Evolutionary conservation across 2,113 vertebrate genomes (phyloP), one percentile per base, ranked within the genome.

Genomic region (Noctilio leporinus): DNA sequence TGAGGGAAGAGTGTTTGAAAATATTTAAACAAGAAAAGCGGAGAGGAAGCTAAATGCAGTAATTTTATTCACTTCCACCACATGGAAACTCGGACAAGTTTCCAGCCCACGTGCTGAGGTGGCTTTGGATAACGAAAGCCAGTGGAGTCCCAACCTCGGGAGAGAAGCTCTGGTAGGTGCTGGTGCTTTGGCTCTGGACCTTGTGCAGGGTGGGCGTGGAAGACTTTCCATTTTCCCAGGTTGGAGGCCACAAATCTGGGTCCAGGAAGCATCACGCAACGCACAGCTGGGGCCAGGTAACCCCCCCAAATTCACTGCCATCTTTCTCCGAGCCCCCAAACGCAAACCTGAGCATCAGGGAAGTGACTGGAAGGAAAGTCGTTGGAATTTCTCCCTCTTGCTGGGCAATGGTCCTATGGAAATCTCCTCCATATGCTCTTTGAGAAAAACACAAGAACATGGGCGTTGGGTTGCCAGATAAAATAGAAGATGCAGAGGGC

Each of bases 11-110:
- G 8, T 89, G 26, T 87, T 95, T 88, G 80, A 91, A 97, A 97
- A 95, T 72, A 87, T 89, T 94, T 96, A 76, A 85, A 64, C 4
- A 55, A 97, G 62, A 89, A 89, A 90, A 84, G 93, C n/a, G 82
- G 38, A 40, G 96, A 87, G 45, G 65, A 86, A 94, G 72, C 72
- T 94, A 96, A 97, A 90, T 1, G 0, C 94, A 92, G 62, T 94
- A 7, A 12, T 92, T 47, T 91, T 57, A 93, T 94, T 97, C 77
- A 83, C 96, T 97, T 80, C n/a, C 20, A n/a, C 49, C 55, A 78
- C 0, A 0, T 67, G 45, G 69, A 95, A 94, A 57, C 65, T 65
- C 88, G 92, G 81, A 94, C 69, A 93, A 72, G 53, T 96, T 95
- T 78, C 76, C 85, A 95, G 93, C 35, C 59, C 78, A 24, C 38